Evolutionary conservation across 2,888 invertebrate genomes (phyloP), one percentile per base, ranked within the genome.

Genomic region (Creontiades dilutus): DNA sequence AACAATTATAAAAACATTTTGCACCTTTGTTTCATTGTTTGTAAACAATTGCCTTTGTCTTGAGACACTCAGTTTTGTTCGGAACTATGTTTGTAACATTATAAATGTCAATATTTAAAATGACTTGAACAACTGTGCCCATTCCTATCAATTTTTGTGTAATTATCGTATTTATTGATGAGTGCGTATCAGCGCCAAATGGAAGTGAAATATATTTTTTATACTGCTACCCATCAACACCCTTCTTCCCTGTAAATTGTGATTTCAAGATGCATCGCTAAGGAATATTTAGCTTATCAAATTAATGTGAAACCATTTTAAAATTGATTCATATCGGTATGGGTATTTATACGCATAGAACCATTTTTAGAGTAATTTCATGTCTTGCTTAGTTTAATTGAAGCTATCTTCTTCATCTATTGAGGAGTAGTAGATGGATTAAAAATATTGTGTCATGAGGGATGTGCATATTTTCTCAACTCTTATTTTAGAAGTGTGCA

Each of bases 181-280:
- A 37, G 68, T 68, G 68, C 68, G 68, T 68, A 68, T 68, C 68
- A 68, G 68, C 68, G 68, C 68, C 68, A 68, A 68, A 68, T 68
- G 68, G 68, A 68, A 68, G 68, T 68, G 68, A 68, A 68, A 68
- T 68, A 68, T 68, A 68, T 68, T 68, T 68, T 68, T 68, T 68
- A 68, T 68, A 68, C 68, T 19, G 23, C 13, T 11, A 27, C 68
- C 68, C 68, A 23, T 68, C 68, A 68, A 68, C 23, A 27, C 23
- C 23, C 68, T 23, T 68, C 68, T 68, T 23, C 68, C 68, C 23
- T 68, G 68, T 68, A 68, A 68, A 68, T 68, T 68, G 27, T 23
- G 68, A 23, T 68, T 68, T 23, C 2, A 19, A 27, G 68, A 19
- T 68, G 68, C 68, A 23, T 68, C 23, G 57, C 68, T 68, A 68